Conservation (phyloP, 2,888 invertebrate genomes). For the Cheilosia grossa region DNA sequence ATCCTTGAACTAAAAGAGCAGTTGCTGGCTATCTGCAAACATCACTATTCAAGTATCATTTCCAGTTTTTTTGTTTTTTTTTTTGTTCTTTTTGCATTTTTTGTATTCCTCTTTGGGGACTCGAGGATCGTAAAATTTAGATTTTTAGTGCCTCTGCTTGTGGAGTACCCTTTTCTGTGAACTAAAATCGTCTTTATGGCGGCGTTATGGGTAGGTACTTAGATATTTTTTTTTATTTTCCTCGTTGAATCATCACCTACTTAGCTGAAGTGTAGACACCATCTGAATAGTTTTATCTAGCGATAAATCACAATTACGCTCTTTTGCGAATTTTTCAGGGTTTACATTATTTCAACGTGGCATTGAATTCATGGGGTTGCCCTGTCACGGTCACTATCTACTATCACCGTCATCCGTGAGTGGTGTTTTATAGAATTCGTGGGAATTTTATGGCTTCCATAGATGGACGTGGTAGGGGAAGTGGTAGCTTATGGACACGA, state of each 20-base stretch:
- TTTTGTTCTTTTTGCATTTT: constrained; percentile 14
- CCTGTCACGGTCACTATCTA: constrained; percentile 62
- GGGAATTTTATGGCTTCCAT: constrained; percentile 34
- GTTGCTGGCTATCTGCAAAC: constrained; percentile 17
- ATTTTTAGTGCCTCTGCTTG: constrained; percentile 49
- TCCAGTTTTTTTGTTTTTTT: constrained; percentile 18
- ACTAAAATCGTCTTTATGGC: constrained; percentile 38
- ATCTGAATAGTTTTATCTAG: constrained; percentile 20
- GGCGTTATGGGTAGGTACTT: constrained; percentile 6
- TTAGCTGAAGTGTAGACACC: constrained; percentile 11
- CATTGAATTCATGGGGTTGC: constrained; percentile 14
- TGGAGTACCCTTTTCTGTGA: constrained; percentile 40
- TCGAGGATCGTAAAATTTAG: constrained; percentile 54
- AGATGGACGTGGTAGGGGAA: neutral
- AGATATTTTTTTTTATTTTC: neutral
- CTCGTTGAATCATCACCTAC: constrained; percentile 19
- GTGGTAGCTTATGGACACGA: constrained; percentile 3
- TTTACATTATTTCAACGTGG: constrained; percentile 7
- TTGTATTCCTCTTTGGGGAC: constrained; percentile 44
- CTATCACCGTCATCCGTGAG: constrained; percentile 55
- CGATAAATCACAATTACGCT: constrained; percentile 39
- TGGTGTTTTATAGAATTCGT: constrained; percentile 60
- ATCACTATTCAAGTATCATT: constrained; percentile 32
- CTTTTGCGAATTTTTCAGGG: constrained; percentile 23
- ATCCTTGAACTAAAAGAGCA: constrained; percentile 48